Conservation (phyloP, 2,797 vertebrate genomes). For the Anisognathus igniventris region DNA sequence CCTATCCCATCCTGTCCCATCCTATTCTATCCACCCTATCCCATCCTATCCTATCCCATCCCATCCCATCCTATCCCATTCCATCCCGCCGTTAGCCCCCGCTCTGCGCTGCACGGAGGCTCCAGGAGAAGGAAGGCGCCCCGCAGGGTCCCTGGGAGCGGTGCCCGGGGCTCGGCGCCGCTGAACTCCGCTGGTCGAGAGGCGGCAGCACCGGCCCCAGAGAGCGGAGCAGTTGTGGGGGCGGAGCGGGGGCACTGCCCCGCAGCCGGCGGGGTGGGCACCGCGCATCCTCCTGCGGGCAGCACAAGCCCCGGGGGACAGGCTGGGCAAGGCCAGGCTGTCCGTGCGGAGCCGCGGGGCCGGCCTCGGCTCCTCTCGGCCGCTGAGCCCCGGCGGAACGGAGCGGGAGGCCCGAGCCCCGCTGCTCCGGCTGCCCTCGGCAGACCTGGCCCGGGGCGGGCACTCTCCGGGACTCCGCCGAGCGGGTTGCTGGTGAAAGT, state of each 20-base stretch:
- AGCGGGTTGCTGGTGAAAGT: not conserved
- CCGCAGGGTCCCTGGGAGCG: not conserved
- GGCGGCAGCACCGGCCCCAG: not conserved
- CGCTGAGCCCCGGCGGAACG: not conserved
- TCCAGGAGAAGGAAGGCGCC: not conserved
- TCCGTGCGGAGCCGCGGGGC: not conserved
- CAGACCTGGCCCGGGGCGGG: not conserved
- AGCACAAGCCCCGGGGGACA: too few species aligned
- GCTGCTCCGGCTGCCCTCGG: not conserved
- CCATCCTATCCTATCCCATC: too few species aligned
- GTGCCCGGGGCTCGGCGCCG: not conserved
- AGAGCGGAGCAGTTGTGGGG: not conserved
- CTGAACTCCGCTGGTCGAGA: fast-evolving
- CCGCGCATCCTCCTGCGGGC: not conserved
- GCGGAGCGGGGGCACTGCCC: not conserved
- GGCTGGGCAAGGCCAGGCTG: too few species aligned
- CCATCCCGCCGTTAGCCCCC: fast-evolving
- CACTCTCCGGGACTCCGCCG: not conserved
- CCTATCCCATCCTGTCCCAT: too few species aligned
- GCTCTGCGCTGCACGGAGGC: not conserved
- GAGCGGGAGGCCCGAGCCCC: not conserved
- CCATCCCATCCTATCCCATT: fast-evolving
- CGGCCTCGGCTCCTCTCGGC: not conserved
- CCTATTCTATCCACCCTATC: too few species aligned
- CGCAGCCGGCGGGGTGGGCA: not conserved